Base-by-base conservation (phyloP, 2,797 vertebrate species). In the Monodelphis domestica region DNA sequence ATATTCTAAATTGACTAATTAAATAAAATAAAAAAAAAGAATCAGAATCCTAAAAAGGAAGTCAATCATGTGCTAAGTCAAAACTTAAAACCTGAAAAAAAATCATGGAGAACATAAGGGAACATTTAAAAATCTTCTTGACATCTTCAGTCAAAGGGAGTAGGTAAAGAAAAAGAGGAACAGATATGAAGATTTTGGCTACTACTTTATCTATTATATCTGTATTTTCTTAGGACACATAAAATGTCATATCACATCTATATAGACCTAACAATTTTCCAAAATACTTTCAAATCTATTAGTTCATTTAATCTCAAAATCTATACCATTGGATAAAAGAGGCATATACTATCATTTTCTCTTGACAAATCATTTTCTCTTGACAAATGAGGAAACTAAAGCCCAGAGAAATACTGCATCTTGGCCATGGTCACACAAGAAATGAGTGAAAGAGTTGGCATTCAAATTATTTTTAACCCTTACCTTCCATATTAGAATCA, bases 21-120 rank as follows among this genome's bases (percentile, higher is more conserved):
- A n/a, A n/a, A n/a, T n/a, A n/a, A n/a, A n/a, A n/a, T n/a, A n/a
- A n/a, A n/a, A n/a, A n/a, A n/a, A n/a, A n/a, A n/a, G n/a, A n/a
- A n/a, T n/a, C n/a, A n/a, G n/a, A n/a, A n/a, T n/a, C 53, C 91
- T 87, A 11, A 24, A 51, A 59, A 52, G 53, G n/a, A 92, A 88
- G 30, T 38, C n/a, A 84, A 3, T 24, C 29, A 38, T 50, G 55
- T 89, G 63, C 45, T 59, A 54, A 91, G 53, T 63, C 91, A 5
- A 88, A 95, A 94, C 53, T 0, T 10, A 95, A 91, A 89, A 12
- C 4, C 45, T 21, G 93, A 92, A 94, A 24, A 57, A 89, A 91
- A 91, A 78, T 92, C 21, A 92, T 51, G 90, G 45, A 53, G n/a
- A 94, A 91, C 1, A 14, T 90, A 93, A 7, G 28, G 12, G 94